phyloP scores from a whole-genome alignment of 2,888 invertebrate genomes.

The Hypercompe scribonia region DNA sequence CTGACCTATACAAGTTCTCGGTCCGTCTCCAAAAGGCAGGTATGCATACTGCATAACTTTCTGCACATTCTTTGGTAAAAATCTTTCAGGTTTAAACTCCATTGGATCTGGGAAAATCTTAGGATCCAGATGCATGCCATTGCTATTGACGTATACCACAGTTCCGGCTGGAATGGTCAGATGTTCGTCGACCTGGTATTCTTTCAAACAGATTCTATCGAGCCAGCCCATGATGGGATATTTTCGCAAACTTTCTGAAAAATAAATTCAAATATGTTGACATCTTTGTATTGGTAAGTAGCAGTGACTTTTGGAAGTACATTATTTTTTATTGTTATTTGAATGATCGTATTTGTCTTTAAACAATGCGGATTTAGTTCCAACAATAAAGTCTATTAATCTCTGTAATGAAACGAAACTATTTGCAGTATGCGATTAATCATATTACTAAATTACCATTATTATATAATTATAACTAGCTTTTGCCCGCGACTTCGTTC shows the following conservation, averaged over 20 bases:
- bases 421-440: no score
- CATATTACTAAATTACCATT: no score
- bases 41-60: conserved; percentile 66
- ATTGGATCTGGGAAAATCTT: conserved; percentile 82
- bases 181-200: conserved; percentile 63
- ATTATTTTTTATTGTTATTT: no score
- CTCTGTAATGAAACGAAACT: no score
- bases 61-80: conserved; percentile 83
- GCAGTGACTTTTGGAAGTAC: neutral
- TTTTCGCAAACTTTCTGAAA: conserved; percentile 64
- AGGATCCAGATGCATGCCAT: conserved; percentile 71
- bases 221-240: conserved; percentile 70
- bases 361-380: no score
- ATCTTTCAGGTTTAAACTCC: conserved; percentile 85
- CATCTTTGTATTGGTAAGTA: neutral
- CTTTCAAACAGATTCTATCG: conserved; percentile 56
- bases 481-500: no score
- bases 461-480: no score
- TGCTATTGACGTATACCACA: conserved; percentile 61
- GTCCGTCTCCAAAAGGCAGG: conserved; percentile 86
- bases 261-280: neutral
- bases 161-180: conserved; percentile 63
- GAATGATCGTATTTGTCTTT: no score
- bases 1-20: conserved; percentile 86
- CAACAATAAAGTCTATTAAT: no score